These are phyloP conservation scores for Aleiodes testaceus DNA, from an alignment of 2,888 invertebrate species.

Conservation along the genomic window DNA sequence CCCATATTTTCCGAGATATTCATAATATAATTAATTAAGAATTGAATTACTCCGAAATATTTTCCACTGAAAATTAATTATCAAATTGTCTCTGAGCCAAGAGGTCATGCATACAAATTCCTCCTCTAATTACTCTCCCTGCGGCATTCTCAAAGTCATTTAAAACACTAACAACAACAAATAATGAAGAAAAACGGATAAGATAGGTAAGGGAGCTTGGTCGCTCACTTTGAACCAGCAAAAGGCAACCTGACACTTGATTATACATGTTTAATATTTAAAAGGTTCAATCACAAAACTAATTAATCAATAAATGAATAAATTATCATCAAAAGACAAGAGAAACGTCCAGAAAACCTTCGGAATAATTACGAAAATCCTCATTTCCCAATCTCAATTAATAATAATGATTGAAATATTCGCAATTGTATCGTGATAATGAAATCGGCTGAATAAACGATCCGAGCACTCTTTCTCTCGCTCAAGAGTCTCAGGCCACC, in stretches of 20 bases:
- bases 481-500: constrained; percentile 50
- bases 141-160: not conserved
- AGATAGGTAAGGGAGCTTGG: constrained; percentile 13
- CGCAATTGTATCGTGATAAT: not conserved
- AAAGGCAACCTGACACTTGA: constrained; percentile 28
- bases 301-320: constrained; percentile 5
- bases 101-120: not conserved
- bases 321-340: not conserved
- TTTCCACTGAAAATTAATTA: too few relatives aligned
- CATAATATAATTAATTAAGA: too few relatives aligned
- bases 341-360: not conserved
- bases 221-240: constrained; percentile 35
- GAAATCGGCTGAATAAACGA: constrained; percentile 12
- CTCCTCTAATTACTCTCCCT: not conserved
- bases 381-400: not conserved
- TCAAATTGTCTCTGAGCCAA: too few relatives aligned
- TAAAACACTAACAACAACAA: constrained; percentile 1
- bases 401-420: not conserved
- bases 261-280: constrained; percentile 6
- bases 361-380: too few relatives aligned
- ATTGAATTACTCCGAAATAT: too few relatives aligned
- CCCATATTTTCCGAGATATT: too few relatives aligned
- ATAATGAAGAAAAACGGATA: constrained; percentile 16
- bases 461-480: not conserved
- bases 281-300: not conserved